Evolutionary conservation across 2,888 invertebrate species (phyloP).

Genomic region (Cryptocephalus moraei): DNA sequence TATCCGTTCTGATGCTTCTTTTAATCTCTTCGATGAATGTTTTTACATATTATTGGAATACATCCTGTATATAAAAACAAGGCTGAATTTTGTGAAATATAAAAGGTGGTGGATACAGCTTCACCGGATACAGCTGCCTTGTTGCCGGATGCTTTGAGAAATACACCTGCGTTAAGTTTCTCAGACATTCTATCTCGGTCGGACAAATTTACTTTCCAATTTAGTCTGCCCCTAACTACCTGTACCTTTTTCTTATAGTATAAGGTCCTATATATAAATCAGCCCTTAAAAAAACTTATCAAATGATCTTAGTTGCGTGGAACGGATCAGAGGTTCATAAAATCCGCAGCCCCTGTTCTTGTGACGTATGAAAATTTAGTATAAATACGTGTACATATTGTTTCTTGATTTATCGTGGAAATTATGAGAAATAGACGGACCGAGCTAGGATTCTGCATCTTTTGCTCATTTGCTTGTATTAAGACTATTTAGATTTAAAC

Average conservation of each 20-base stretch:
- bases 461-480: too few relatives aligned
- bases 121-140: constrained; percentile 39
- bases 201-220: constrained; percentile 27
- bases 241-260: constrained; percentile 10
- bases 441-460: too few relatives aligned
- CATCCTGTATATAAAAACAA: constrained; percentile 8
- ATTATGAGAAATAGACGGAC: constrained; percentile 20
- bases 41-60: too few relatives aligned
- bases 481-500: too few relatives aligned
- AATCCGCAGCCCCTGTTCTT: too few relatives aligned
- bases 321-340: too few relatives aligned
- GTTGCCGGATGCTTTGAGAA: constrained; percentile 32
- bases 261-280: too few relatives aligned
- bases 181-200: constrained; percentile 27
- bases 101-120: constrained; percentile 31
- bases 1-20: background rate
- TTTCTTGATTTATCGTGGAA: constrained; percentile 10
- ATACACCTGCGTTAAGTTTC: constrained; percentile 34
- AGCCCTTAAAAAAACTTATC: too few relatives aligned
- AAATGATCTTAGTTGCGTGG: background rate
- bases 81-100: constrained; percentile 15
- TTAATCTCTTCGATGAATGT: too few relatives aligned
- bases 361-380: too few relatives aligned
- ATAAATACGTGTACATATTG: too few relatives aligned
- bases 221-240: constrained; percentile 20